phyloP scores from a whole-genome alignment of 2,888 invertebrate species.

The Drosophila cracens region DNA sequence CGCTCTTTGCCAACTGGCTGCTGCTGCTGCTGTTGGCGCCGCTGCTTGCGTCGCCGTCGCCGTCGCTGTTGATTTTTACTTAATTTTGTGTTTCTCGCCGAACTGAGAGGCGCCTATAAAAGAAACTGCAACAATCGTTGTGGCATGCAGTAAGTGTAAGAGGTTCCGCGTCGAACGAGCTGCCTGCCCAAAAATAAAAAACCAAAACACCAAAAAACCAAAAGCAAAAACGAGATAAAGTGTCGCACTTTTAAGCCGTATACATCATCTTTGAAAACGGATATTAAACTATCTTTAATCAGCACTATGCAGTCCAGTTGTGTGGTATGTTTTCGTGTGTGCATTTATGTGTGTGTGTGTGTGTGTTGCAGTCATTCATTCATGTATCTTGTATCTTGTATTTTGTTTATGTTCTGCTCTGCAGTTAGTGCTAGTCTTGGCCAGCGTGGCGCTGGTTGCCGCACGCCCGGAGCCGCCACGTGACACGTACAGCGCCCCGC shows the following conservation, averaged over 20 bases:
- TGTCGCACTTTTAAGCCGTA: conserved; percentile 11
- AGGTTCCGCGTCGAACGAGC: conserved; percentile 83
- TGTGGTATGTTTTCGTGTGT: conserved; percentile 78
- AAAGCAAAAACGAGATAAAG: conserved; percentile 22
- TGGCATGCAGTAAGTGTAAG: conserved; percentile 84
- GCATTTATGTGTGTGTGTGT: conserved; percentile 18
- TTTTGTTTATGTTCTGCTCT: conserved; percentile 15
- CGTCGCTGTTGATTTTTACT: conserved; percentile 66
- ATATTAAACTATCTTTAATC: conserved; percentile 51
- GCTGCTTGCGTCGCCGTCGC: conserved; percentile 13
- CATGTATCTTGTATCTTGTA: conserved; percentile 8
- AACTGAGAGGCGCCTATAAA: conserved; percentile 82
- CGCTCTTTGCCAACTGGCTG: conserved; percentile 75
- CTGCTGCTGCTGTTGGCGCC: conserved; percentile 23
- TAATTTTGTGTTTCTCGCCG: conserved; percentile 79
- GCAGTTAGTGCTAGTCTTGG: conserved; percentile 81
- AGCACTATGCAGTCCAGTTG: conserved; percentile 83
- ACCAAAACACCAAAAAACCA: neutral
- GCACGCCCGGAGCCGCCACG: conserved; percentile 84
- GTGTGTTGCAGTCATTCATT: neutral
- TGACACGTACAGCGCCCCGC: conserved; percentile 81
- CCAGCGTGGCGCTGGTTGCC: conserved; percentile 75
- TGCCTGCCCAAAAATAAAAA: conserved; percentile 16
- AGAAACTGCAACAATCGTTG: conserved; percentile 83
- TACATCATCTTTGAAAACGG: conserved; percentile 26